Percentiles rank a stretch among this genome's conserved stretches.
phyloP scores from a whole-genome alignment of 1,140 invertebrate species.

The Rhagoletis pomonella region DNA sequence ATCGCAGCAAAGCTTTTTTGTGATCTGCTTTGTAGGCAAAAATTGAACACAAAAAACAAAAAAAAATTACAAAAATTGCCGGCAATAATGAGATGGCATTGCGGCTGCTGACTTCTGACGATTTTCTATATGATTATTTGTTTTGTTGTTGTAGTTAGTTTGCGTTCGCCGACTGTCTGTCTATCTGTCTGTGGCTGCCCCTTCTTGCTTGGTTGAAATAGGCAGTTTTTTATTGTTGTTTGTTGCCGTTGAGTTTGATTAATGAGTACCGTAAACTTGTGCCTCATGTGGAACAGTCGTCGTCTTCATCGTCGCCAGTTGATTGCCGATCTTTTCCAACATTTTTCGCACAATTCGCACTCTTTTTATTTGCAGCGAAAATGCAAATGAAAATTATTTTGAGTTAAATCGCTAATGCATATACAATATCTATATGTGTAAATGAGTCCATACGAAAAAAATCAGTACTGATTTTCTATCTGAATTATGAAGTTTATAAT shows the following conservation, averaged over 20 bases:
- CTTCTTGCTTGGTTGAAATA: not conserved
- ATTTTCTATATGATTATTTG: not conserved
- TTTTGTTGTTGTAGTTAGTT: not conserved
- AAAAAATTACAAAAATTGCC: not conserved
- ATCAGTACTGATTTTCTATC: no score
- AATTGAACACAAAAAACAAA: no score
- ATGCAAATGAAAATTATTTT: not conserved
- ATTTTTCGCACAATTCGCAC: conserved; percentile 34
- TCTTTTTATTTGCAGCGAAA: not conserved
- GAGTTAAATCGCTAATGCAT: not conserved
- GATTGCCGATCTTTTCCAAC: conserved; percentile 34
- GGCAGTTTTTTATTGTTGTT: not conserved
- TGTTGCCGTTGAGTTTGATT: conserved; percentile 32
- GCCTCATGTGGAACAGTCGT: conserved; percentile 14
- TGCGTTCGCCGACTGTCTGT: not conserved
- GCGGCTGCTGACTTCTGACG: not conserved
- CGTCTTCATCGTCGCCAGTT: no score
- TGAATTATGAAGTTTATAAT: no score
- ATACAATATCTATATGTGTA: no score
- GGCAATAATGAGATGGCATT: conserved; percentile 6
- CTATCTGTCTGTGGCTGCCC: not conserved
- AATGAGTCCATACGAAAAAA: no score
- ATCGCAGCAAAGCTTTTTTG: not conserved
- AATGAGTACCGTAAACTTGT: conserved; percentile 29
- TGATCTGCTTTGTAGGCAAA: not conserved